Evolutionary conservation across 2,888 invertebrate species (phyloP), one percentile per base, ranked within the genome.

Genomic region (Mesorhabditis sp.): DNA sequence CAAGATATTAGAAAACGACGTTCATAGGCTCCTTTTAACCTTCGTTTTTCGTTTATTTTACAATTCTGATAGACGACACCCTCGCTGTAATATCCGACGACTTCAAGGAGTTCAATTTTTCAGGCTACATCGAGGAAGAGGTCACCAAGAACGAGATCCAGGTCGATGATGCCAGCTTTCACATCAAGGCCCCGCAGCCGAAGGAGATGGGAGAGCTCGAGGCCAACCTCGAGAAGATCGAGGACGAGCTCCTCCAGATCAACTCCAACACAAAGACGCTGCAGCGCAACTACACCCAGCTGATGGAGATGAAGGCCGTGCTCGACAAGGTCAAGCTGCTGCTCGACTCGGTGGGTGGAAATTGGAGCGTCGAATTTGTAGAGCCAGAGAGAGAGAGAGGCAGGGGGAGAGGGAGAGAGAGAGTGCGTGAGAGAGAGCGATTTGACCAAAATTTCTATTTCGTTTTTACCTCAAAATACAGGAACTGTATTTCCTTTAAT

Each of bases 161-260:
- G 7, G 79, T 82, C 64, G 74, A 75, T 41, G 82, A 82, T 65
- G 69, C 70, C 15, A 68, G 71, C 61, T 76, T 78, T 7, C 72
- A 77, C 67, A 72, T 81, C 43, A 77, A 78, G 15, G 75, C 82
- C 28, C 83, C 83, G 4, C 77, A 79, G 66, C 83, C 83, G 13
- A 76, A 79, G 58, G 79, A 82, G 44, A 82, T 83, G 80, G 69
- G 70, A 45, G 80, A 80, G 64, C 75, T 83, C 65, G 82, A 83
- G 73, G 75, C 78, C 13, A 78, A 76, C n/a, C 74, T 83, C 70
- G 83, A 83, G 70, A 81, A 81, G 69, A 68, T 82, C n/a, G 82
- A 81, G 67, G 82, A 83, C 58, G 83, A 83, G 66, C 73, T 83
- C 6, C 62, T 70, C 5, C 70, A 72, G 61, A 82, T 80, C 71